Evolutionary conservation across 2,113 vertebrate species (phyloP), one percentile per base, ranked within the genome.

Genomic region (Octodon degus): DNA sequence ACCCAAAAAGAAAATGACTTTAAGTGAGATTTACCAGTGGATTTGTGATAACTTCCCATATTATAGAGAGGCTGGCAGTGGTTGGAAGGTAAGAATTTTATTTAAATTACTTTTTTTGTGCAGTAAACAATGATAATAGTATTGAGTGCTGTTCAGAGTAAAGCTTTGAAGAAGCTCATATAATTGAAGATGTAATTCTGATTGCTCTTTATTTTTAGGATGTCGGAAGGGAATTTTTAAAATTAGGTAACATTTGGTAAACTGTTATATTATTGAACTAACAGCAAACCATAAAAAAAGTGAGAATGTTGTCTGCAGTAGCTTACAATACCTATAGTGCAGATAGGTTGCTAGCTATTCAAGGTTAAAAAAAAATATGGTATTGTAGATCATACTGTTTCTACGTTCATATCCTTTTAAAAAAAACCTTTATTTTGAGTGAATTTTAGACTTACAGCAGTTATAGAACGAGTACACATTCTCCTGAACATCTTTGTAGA

Each of bases 1-100:
- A 90, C 99, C 99, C 98, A 99, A 99, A 98, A 99, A 99, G 99
- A 99, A 99, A 98, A 99, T 99, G 99, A 99, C 99, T 91, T 98
- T 99, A 97, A 99, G 99, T 93, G 99, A 99, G 98, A 99, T 99
- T 98, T 99, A 99, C 97, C 99, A 99, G 98, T 99, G 99, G 99
- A 99, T 99, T 98, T 99, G 99, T 98, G 99, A 99, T 98, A 99
- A 99, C 98, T 99, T 99, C 93, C 99, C 99, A 10, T 99, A 99
- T 98, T 99, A 99, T 98, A 98, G 99, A 97, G 99, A 99, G 98
- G 99, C 99, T 58, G 99, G 99, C 97, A 99, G 99, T 85, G 99
- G 99, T 97, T 99, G 99, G 99, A 99, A 99, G 99, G 99, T 99
- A 99, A 98, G 98, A 58, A 95, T 95, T 97, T 96, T 85, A 74